Evolutionary conservation across 2,888 invertebrate species (phyloP).

Genomic region (Quadriops clusia): DNA sequence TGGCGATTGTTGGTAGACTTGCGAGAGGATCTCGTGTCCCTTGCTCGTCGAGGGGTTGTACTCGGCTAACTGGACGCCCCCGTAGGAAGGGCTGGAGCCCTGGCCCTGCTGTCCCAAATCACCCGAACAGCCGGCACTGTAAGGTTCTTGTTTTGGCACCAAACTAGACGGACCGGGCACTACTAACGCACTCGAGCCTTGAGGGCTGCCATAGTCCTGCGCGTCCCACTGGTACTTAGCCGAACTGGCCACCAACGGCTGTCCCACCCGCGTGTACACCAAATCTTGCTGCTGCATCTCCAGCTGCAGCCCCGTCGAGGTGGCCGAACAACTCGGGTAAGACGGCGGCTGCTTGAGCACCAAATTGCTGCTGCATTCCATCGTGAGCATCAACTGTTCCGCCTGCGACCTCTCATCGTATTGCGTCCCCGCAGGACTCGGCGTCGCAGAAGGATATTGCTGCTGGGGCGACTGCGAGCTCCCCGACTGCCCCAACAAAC

Average conservation of each 20-base stretch:
- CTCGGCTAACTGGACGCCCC: slow-evolving; percentile 71
- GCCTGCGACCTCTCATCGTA: slow-evolving; percentile 58
- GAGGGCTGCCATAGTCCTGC: slow-evolving; percentile 42
- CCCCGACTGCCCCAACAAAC: slow-evolving; percentile 46
- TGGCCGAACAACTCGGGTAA: slow-evolving; percentile 44
- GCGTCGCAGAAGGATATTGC: slow-evolving; percentile 37
- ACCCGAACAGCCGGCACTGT: slow-evolving; percentile 29
- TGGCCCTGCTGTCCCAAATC: slow-evolving; percentile 33
- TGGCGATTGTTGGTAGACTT: slow-evolving; percentile 81
- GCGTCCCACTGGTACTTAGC: slow-evolving; percentile 61
- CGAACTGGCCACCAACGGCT: slow-evolving; percentile 37
- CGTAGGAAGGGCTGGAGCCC: slow-evolving; percentile 29
- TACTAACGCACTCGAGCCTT: slow-evolving; percentile 38
- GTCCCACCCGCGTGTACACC: slow-evolving; percentile 42
- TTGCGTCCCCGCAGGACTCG: slow-evolving; percentile 44
- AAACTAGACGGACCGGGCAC: slow-evolving; percentile 48
- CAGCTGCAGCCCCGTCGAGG: slow-evolving; percentile 34
- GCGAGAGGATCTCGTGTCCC: slow-evolving; percentile 90
- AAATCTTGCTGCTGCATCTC: slow-evolving; percentile 44
- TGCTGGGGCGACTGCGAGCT: slow-evolving; percentile 45
- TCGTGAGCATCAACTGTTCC: slow-evolving; percentile 47
- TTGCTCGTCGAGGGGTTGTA: slow-evolving; percentile 92
- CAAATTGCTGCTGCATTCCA: slow-evolving; percentile 45
- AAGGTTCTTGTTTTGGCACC: slow-evolving; percentile 62
- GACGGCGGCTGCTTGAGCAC: slow-evolving; percentile 52